Conservation (phyloP, 2,888 invertebrate genomes). For the Bimastos eiseni region DNA sequence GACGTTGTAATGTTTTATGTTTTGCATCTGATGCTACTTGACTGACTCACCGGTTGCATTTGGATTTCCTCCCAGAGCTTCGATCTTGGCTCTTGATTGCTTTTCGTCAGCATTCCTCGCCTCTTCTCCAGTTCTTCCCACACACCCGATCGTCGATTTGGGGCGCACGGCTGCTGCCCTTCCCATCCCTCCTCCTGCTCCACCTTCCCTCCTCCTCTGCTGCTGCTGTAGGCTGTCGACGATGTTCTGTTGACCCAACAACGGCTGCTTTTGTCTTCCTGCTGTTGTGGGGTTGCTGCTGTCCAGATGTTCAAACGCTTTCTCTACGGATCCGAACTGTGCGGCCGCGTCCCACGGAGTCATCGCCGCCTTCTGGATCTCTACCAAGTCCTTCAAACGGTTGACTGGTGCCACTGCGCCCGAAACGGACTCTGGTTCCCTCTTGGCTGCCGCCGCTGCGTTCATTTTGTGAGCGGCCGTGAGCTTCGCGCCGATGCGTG, state of each 20-base stretch:
- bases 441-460: neutral
- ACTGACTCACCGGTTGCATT: constrained; percentile 17
- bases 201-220: constrained; percentile 20
- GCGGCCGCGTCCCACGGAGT: constrained; percentile 43
- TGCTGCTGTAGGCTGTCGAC: neutral
- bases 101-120: neutral
- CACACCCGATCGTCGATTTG: neutral
- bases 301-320: constrained; percentile 68
- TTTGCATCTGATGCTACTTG: too few species aligned
- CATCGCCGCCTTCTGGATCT: constrained; percentile 38
- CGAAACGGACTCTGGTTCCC: constrained; percentile 63
- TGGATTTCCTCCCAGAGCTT: constrained; percentile 6
- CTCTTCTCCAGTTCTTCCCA: constrained; percentile 20
- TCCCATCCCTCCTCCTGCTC: neutral
- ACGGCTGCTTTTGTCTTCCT: neutral
- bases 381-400: constrained; percentile 40
- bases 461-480: neutral
- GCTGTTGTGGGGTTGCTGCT: constrained; percentile 29
- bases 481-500: constrained; percentile 38
- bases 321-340: constrained; percentile 65
- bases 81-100: neutral
- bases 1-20: neutral
- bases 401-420: constrained; percentile 64
- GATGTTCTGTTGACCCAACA: neutral
- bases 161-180: neutral